These are phyloP conservation scores for Epinephelus moara DNA, from an alignment of 2,113 vertebrate genomes.

Conservation along the genomic window DNA sequence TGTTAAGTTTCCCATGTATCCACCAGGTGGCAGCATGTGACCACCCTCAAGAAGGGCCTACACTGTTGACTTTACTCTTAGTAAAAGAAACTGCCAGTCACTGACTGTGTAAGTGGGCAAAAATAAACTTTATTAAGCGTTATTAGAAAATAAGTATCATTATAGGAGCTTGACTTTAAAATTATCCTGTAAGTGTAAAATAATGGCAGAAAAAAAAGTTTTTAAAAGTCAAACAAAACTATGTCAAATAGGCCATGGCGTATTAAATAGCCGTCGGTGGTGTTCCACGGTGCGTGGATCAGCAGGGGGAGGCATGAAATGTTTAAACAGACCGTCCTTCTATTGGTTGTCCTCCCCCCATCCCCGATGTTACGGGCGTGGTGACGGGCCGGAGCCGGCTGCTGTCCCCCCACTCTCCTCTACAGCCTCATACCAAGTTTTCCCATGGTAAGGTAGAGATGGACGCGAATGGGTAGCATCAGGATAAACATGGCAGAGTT, in stretches of 20 bases:
- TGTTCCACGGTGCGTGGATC: too few relatives aligned
- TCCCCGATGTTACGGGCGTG: slow-evolving; percentile 52
- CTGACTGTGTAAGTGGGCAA: neutral
- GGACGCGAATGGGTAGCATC: slow-evolving; percentile 39
- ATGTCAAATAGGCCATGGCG: neutral
- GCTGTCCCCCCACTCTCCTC: neutral
- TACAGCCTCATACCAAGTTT: neutral
- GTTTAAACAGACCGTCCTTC: neutral
- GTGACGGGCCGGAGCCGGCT: neutral
- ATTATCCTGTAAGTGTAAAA: neutral
- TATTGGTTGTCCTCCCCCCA: slow-evolving; percentile 11
- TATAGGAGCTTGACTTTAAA: neutral
- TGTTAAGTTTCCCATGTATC: neutral
- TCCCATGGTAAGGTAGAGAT: slow-evolving; percentile 16
- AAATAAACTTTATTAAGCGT: neutral
- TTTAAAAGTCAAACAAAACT: neutral
- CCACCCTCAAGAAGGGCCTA: neutral
- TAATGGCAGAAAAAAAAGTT: too few relatives aligned
- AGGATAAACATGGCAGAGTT: slow-evolving; percentile 32
- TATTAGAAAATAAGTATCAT: neutral
- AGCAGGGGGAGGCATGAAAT: neutral
- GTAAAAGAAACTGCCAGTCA: neutral
- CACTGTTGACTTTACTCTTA: neutral
- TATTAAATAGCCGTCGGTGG: neutral
- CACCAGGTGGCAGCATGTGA: slow-evolving; percentile 43